These are phyloP conservation scores for Oncorhynchus nerka DNA, from an alignment of 2,113 vertebrate species.

Conservation along the genomic window DNA sequence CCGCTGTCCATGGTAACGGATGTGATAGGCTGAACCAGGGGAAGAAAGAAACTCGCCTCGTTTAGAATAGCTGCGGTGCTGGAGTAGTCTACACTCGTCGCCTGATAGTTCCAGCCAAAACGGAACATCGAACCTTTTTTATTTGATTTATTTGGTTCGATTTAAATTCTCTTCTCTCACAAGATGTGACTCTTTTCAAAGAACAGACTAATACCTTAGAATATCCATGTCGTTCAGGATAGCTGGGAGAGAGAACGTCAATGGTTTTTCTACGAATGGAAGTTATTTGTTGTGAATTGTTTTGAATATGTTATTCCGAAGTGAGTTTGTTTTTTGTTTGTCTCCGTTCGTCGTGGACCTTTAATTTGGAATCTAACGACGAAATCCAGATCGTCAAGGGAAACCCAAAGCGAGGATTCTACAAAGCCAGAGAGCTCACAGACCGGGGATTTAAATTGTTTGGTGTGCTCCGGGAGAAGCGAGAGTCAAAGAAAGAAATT, in stretches of 20 bases:
- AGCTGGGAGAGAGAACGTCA: constrained; percentile 79
- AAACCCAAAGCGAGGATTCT: constrained; percentile 61
- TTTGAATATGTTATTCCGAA: constrained; percentile 83
- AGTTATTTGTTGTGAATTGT: constrained; percentile 77
- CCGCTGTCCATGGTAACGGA: constrained; percentile 72
- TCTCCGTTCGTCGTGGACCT: constrained; percentile 57
- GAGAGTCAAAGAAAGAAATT: constrained; percentile 78
- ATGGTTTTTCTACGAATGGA: constrained; percentile 76
- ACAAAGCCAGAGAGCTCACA: constrained; percentile 59
- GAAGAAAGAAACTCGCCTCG: constrained; percentile 75
- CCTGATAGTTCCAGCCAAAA: constrained; percentile 81
- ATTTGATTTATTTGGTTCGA: constrained; percentile 77
- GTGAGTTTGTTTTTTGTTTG: constrained; percentile 75
- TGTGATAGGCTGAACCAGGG: constrained; percentile 78
- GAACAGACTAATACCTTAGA: constrained; percentile 67
- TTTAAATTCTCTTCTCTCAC: constrained; percentile 62
- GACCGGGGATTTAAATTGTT: constrained; percentile 81
- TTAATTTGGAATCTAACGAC: constrained; percentile 56
- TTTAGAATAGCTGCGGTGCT: constrained; percentile 69
- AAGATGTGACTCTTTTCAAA: constrained; percentile 86
- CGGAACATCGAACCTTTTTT: constrained; percentile 78
- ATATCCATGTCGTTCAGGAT: constrained; percentile 76
- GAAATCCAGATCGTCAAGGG: constrained; percentile 43
- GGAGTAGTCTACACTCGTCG: constrained; percentile 81
- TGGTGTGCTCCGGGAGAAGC: constrained; percentile 64